Base-by-base conservation (phyloP, 2,888 invertebrate genomes). In the Ennomos fuscantarius region DNA sequence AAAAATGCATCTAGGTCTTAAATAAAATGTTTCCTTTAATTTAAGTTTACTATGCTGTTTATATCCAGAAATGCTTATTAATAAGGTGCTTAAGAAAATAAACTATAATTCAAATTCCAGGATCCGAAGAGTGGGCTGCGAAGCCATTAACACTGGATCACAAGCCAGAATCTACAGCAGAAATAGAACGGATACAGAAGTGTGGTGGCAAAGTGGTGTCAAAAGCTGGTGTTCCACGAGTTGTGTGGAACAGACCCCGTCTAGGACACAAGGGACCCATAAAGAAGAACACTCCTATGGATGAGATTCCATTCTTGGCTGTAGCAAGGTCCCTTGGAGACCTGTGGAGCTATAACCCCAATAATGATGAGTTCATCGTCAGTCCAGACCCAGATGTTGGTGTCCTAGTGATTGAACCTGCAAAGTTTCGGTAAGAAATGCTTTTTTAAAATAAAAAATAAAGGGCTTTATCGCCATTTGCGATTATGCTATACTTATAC, bases 321-420 rank as follows among this genome's bases (percentile, higher is more conserved):
- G 99, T 99, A 10, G 99, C 99, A 1, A 94, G 99, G 72, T 98
- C 99, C 36, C 90, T 99, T 44, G 99, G 99, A 45, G 99, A 99
- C 86, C 93, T 99, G 11, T 99, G 99, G 99, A 99, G 99, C 74
- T 99, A 98, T 84, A 99, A 99, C 89, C 96, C 96, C 1, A 95
- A 95, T 57, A 94, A 95, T 70, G 96, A 98, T 83, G 96, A 97
- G 83, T 99, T 98, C 88, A 96, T 99, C 12, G 99, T 99, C n/a
- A 98, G 98, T 33, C 99, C 99, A 0, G 98, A 98, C 84, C 99
- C 99, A 0, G 99, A 99, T 91, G 97, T 99, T 9, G 94, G 95
- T 58, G 98, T 98, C 1, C 91, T 97, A 60, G 94, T 95, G 63
- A 96, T 98, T 69, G 96, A 98, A 84, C 94, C 97, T 10, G 93